Percentiles rank a stretch among this genome's conserved stretches.
These are phyloP conservation scores for Gallirallus australis DNA, from an alignment of 2,797 vertebrate species.

Conservation along the genomic window DNA sequence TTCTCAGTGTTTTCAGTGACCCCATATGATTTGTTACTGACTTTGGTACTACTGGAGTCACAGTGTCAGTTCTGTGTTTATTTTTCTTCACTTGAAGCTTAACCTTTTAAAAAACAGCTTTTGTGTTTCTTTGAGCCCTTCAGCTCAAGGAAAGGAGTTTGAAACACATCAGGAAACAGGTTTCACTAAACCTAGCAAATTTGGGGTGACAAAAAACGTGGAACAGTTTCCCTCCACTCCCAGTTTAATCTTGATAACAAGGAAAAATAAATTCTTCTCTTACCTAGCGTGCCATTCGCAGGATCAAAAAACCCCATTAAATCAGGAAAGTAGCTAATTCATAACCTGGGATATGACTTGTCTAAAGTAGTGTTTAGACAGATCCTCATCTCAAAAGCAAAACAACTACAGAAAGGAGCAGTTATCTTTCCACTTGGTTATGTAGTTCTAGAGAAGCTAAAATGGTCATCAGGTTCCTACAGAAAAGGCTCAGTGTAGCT, in stretches of 20 bases:
- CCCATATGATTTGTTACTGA: not conserved
- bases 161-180: not conserved
- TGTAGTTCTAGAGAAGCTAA: not conserved
- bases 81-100: not conserved
- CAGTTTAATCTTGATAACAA: not conserved
- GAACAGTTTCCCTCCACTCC: not conserved
- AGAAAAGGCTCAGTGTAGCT: not conserved
- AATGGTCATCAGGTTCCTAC: not conserved
- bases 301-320: not conserved
- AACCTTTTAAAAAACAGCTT: constrained; percentile 3
- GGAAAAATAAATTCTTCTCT: not conserved
- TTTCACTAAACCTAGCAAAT: not conserved
- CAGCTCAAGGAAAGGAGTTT: not conserved
- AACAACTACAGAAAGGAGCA: not conserved
- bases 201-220: not conserved
- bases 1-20: not conserved
- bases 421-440: not conserved
- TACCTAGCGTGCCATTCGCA: not conserved
- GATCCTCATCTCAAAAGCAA: not conserved
- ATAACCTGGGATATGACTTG: not conserved
- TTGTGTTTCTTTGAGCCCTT: not conserved
- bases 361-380: not conserved
- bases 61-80: not conserved
- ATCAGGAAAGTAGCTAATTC: not conserved
- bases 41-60: not conserved